Conservation (phyloP, 2,888 invertebrate species). For the Cataglyphis cursor region DNA sequence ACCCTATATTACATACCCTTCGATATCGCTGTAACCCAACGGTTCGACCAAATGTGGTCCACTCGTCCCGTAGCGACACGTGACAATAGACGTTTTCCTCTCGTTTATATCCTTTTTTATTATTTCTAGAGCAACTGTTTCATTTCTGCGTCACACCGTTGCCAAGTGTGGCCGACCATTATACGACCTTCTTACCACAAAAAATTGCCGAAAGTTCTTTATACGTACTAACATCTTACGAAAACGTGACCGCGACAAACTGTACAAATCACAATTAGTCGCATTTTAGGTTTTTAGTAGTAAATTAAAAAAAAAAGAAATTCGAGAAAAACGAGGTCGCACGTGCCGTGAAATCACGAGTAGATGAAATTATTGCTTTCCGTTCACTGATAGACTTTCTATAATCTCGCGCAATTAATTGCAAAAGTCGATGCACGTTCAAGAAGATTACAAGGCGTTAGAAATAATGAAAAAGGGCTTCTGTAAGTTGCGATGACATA, state of each 20-base stretch:
- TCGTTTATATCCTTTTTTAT: slow-evolving; percentile 2
- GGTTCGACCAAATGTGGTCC: slow-evolving; percentile 19
- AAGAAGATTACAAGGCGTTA: slow-evolving; percentile 3
- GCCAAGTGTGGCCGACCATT: slow-evolving; percentile 19
- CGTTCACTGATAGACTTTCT: background rate
- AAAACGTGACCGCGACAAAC: slow-evolving; percentile 64
- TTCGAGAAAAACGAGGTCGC: background rate
- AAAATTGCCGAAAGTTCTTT: slow-evolving; percentile 14
- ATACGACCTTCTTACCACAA: slow-evolving; percentile 6
- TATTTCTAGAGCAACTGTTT: slow-evolving; percentile 15
- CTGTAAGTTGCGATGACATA: background rate
- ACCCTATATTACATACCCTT: slow-evolving; percentile 34
- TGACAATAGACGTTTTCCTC: slow-evolving; percentile 39
- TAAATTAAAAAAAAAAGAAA: slow-evolving; percentile 12
- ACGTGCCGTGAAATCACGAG: slow-evolving; percentile 30
- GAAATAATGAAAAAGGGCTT: background rate
- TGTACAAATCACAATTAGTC: slow-evolving; percentile 63
- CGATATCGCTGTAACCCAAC: slow-evolving; percentile 25
- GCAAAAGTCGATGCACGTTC: background rate
- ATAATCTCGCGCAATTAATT: slow-evolving; percentile 7
- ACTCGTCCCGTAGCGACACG: slow-evolving; percentile 31
- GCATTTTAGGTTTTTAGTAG: slow-evolving; percentile 41
- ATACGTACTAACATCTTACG: slow-evolving; percentile 45
- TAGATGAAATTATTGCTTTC: slow-evolving; percentile 17
- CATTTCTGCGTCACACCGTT: slow-evolving; percentile 28